These are phyloP conservation scores for Encarsia formosa DNA, from an alignment of 2,888 invertebrate genomes.

Conservation along the genomic window DNA sequence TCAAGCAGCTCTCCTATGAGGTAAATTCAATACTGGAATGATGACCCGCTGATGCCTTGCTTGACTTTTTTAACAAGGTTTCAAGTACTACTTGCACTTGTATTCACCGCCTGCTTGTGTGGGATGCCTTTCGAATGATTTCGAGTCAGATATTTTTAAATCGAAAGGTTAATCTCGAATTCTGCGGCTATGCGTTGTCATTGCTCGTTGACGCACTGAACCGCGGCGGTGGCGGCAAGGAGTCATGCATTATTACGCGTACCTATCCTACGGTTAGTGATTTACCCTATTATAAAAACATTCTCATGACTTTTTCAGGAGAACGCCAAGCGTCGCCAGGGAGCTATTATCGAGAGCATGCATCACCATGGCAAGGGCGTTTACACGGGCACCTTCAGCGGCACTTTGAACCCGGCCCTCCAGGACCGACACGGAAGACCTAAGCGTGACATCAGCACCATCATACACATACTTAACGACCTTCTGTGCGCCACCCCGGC, in stretches of 20 bases:
- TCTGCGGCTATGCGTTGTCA: too few relatives aligned
- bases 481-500: conserved; percentile 82
- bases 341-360: conserved; percentile 87
- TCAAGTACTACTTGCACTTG: too few relatives aligned
- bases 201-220: too few relatives aligned
- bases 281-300: too few relatives aligned
- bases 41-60: not conserved
- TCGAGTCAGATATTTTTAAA: too few relatives aligned
- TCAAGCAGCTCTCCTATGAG: conserved; percentile 85
- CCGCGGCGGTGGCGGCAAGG: too few relatives aligned
- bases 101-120: too few relatives aligned
- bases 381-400: conserved; percentile 94
- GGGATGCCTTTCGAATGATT: too few relatives aligned
- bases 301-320: conserved; percentile 42
- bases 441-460: conserved; percentile 89
- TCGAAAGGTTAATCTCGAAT: too few relatives aligned
- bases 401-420: conserved; percentile 86
- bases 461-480: conserved; percentile 93
- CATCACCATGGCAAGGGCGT: conserved; percentile 92
- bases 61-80: not conserved
- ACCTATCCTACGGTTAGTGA: too few relatives aligned
- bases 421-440: conserved; percentile 89
- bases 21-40: conserved; percentile 52
- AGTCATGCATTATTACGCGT: too few relatives aligned
- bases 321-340: conserved; percentile 55